phyloP scores from a whole-genome alignment of 2,888 invertebrate species.

The Polydrusus cervinus region DNA sequence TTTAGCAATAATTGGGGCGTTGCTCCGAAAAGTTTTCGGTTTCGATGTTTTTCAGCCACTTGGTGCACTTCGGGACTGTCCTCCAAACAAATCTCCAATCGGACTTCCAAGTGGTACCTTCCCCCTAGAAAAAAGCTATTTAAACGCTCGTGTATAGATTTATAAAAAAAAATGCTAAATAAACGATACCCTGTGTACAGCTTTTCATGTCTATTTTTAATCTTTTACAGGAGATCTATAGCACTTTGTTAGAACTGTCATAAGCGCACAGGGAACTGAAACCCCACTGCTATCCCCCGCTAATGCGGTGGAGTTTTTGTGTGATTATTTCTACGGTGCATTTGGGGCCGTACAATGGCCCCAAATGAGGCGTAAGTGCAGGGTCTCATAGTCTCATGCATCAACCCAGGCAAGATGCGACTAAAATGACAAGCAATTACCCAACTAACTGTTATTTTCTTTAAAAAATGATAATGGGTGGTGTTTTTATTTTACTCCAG shows the following conservation, averaged over 20 bases:
- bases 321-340: slow-evolving; percentile 33
- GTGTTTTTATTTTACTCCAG: slow-evolving; percentile 23
- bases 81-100: too few species aligned
- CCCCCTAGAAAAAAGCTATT: too few species aligned
- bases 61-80: too few species aligned
- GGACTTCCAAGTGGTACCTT: too few species aligned
- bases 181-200: neutral
- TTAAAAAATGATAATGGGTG: neutral
- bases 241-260: slow-evolving; percentile 24
- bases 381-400: slow-evolving; percentile 31
- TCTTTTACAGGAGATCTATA: slow-evolving; percentile 13
- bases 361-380: slow-evolving; percentile 40
- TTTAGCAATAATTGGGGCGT: too few species aligned
- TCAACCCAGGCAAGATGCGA: slow-evolving; percentile 19
- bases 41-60: too few species aligned
- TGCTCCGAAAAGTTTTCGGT: too few species aligned
- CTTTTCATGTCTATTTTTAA: slow-evolving; percentile 11
- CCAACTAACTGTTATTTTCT: slow-evolving; percentile 37
- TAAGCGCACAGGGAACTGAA: slow-evolving; percentile 14
- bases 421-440: slow-evolving; percentile 31
- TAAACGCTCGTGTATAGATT: too few species aligned
- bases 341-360: slow-evolving; percentile 29
- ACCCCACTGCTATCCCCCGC: slow-evolving; percentile 13
- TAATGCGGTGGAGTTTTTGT: slow-evolving; percentile 26
- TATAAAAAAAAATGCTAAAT: neutral